Evolutionary conservation across 1,140 invertebrate species (phyloP), one percentile per base, ranked within the genome.

Genomic region (Euwallacea fornicatus): DNA sequence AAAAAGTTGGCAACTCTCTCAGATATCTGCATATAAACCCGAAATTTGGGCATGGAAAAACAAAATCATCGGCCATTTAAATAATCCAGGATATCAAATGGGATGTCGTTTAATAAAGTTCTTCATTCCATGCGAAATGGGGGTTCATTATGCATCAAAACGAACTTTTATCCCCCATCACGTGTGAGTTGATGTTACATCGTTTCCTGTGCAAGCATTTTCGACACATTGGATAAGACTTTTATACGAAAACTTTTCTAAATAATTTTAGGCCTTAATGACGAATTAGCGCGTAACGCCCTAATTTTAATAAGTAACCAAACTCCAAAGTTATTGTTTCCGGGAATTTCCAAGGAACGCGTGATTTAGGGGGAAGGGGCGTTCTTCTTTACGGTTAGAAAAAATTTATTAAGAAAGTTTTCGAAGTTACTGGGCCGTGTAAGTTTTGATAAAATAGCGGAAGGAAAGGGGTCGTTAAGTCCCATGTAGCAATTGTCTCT

Each of bases 351-450:
- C 54, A 68, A 66, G 42, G 66, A 60, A 68, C 58, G 56, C 56
- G 42, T 56, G 42, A 44, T 56, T 67, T 68, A n/a, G n/a, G 58
- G 42, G 41, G 16, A 47, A 41, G 55, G 65, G 66, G 55, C 56
- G 58, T 56, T 44, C 54, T 69, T 69, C 67, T 54, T 69, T 63
- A 62, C 46, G 59, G 59, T 69, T 69, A 13, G 15, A 68, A 69
- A 69, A 69, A 69, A 69, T 69, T 61, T 69, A 69, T 69, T 69
- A 62, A 46, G 67, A 69, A 69, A 69, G 67, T 69, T 69, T 69
- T 21, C n/a, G 42, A 62, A 69, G 67, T 69, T 69, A 62, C 67
- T 62, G 67, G 59, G 59, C 50, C 67, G 67, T 69, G 60, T 69
- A 69, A 69, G 67, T 61, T 69, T 69, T 60, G 46, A 69, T 69